Percentiles rank a stretch among this genome's conserved stretches.
phyloP scores from a whole-genome alignment of 1,140 invertebrate species.

The Penaeus japonicus region DNA sequence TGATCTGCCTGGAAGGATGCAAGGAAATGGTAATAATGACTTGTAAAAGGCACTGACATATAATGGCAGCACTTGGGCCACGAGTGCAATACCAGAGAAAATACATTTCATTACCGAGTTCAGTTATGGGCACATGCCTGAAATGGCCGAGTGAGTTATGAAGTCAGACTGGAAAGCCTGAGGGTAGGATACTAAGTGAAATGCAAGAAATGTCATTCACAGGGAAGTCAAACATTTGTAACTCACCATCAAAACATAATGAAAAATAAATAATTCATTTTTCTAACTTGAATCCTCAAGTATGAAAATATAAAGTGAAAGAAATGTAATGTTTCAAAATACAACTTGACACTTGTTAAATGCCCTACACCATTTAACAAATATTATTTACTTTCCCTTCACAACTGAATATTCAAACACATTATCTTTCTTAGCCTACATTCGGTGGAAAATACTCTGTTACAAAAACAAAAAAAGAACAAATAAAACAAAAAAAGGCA shows the following conservation, averaged over 20 bases:
- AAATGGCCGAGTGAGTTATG: background rate
- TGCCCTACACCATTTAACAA: too few species aligned
- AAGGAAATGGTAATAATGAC: background rate
- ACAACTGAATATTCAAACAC: too few species aligned
- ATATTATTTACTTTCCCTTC: too few species aligned
- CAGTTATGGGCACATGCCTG: background rate
- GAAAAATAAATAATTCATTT: too few species aligned
- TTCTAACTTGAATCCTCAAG: too few species aligned
- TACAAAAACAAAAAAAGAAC: too few species aligned
- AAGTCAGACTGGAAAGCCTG: background rate
- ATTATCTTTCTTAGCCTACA: too few species aligned
- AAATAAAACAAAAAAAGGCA: too few species aligned
- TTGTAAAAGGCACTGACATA: slow-evolving; percentile 47
- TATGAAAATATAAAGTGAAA: too few species aligned
- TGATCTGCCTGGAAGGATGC: slow-evolving; percentile 7
- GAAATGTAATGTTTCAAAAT: too few species aligned
- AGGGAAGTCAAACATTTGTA: background rate
- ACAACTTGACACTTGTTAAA: too few species aligned
- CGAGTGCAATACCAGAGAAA: background rate
- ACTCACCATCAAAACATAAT: background rate
- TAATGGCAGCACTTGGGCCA: slow-evolving; percentile 23
- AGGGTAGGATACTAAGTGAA: background rate
- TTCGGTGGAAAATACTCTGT: too few species aligned
- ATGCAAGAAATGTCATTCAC: background rate
- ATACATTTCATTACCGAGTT: slow-evolving; percentile 25